Percentiles rank a stretch among this genome's conserved stretches.
Evolutionary conservation across 2,888 invertebrate genomes (phyloP).

Genomic region (Balanococcus diminutus): DNA sequence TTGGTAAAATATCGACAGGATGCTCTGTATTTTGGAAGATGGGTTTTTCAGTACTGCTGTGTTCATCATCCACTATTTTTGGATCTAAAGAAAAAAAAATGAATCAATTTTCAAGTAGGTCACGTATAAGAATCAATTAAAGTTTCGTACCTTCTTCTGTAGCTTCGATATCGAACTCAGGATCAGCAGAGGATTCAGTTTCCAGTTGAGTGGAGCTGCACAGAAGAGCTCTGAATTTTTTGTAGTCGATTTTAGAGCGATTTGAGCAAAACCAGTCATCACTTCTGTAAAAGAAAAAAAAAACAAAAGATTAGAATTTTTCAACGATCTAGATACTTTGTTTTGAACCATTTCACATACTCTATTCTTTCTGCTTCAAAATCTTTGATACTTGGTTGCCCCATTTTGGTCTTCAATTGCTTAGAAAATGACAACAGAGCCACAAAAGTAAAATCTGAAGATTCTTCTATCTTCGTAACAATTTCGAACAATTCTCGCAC

Average conservation of each 20-base stretch:
- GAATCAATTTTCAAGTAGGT: background rate
- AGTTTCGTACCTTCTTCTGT: background rate
- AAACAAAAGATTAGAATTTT: background rate
- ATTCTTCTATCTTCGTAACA: slow-evolving; percentile 24
- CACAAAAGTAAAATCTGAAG: background rate
- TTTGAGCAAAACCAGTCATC: background rate
- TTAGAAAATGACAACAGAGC: slow-evolving; percentile 39
- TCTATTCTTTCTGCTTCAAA: background rate
- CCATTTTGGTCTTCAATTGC: slow-evolving; percentile 28
- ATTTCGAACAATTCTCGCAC: background rate
- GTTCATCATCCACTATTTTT: background rate
- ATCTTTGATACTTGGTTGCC: background rate
- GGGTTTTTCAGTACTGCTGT: background rate
- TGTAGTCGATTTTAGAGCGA: background rate
- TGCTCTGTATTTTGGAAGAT: background rate
- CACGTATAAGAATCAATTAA: background rate
- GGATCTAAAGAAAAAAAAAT: background rate
- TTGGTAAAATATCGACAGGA: slow-evolving; percentile 32
- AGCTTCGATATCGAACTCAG: background rate
- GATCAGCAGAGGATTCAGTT: background rate
- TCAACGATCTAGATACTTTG: background rate
- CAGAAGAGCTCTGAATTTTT: background rate
- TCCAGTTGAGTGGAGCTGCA: background rate
- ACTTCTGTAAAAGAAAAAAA: background rate
- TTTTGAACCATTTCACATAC: background rate